Evolutionary conservation across 92 coral and sea anemone genomes (phyloP).

Genomic region (Porites evermanni): DNA sequence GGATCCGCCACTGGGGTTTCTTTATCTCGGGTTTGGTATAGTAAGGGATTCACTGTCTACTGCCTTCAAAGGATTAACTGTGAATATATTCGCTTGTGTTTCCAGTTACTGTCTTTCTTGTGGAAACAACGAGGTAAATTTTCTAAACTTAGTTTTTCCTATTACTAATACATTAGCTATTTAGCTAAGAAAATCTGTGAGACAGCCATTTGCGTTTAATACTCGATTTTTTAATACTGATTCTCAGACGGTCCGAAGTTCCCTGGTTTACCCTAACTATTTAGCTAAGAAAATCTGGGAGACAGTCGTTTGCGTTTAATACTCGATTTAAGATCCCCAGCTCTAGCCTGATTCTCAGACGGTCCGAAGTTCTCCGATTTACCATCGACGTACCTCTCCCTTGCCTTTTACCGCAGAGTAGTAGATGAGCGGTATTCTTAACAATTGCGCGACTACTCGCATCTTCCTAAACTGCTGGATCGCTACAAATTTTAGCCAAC

Average conservation of each 20-base stretch:
- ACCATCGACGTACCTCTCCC: background rate
- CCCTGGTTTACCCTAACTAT: background rate
- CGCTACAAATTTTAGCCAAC: background rate
- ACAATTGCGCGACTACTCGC: conserved; percentile 3
- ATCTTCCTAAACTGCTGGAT: background rate
- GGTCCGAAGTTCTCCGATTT: background rate
- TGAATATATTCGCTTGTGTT: background rate
- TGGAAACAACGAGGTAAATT: background rate
- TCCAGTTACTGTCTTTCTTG: conserved; percentile 10
- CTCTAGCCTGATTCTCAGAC: too few species aligned
- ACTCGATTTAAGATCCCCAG: too few species aligned
- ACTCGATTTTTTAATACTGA: background rate
- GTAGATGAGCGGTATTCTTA: background rate
- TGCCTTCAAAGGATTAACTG: too few species aligned
- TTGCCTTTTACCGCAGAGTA: background rate
- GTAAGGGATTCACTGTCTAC: background rate
- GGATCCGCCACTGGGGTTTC: background rate
- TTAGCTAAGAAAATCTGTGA: background rate
- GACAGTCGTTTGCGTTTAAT: too few species aligned
- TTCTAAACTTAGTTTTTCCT: background rate
- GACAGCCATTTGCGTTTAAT: background rate
- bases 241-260: background rate
- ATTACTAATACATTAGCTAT: background rate
- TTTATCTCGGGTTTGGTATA: background rate
- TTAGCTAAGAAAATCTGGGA: too few species aligned